A percentile compares a stretch with the other conserved stretches of the same genome.
These are phyloP conservation scores for Mormyrus lacerda DNA, from an alignment of 2,113 vertebrate genomes.

Conservation along the genomic window DNA sequence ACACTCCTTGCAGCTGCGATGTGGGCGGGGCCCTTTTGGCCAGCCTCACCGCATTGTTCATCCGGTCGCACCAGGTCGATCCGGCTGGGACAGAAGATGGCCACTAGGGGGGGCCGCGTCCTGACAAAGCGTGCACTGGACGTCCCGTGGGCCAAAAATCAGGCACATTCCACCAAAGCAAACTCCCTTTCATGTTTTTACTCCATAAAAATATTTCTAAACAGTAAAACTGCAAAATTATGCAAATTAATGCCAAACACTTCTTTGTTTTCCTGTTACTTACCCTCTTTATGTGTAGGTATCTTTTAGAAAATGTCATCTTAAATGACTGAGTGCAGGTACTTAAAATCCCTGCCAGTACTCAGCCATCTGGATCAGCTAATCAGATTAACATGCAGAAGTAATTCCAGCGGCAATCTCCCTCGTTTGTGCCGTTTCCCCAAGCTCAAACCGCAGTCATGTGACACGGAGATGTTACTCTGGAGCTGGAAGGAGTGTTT, in stretches of 20 bases:
- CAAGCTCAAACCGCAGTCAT: not conserved
- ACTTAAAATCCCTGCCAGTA: not conserved
- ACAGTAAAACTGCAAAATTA: not conserved
- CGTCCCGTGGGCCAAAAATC: not conserved
- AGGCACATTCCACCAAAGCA: not conserved
- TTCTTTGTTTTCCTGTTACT: not conserved
- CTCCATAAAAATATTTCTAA: not conserved
- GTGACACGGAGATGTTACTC: not conserved
- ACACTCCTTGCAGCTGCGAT: not conserved
- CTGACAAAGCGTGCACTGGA: slow-evolving; percentile 52
- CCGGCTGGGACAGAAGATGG: slow-evolving; percentile 37
- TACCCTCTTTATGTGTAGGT: not conserved
- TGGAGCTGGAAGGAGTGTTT: not conserved
- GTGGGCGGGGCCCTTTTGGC: not conserved
- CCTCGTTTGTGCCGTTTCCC: not conserved
- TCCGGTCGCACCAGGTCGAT: not conserved
- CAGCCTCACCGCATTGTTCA: not conserved
- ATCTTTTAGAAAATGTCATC: not conserved
- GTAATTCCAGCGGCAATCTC: not conserved
- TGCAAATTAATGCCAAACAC: not conserved
- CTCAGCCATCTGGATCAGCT: not conserved
- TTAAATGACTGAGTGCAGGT: not conserved
- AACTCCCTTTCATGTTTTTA: too few relatives aligned
- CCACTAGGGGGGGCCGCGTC: slow-evolving; percentile 72
- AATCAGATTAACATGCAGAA: slow-evolving; percentile 9